These are phyloP conservation scores for Montipora sp. DNA, from an alignment of 64 coral and sea anemone species.

Conservation along the genomic window DNA sequence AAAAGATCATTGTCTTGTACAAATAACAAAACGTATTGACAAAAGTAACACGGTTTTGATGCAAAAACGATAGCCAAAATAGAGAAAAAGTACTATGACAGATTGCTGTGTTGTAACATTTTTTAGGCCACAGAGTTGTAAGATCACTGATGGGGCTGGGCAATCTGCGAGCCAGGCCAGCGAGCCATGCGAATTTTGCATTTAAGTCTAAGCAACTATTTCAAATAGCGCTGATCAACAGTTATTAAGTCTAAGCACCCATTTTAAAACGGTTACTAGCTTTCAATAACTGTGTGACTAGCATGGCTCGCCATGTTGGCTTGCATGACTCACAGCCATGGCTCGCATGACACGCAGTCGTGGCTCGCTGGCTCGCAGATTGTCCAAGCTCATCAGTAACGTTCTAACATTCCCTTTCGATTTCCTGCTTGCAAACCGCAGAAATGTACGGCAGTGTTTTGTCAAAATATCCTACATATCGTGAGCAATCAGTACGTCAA, in stretches of 20 bases:
- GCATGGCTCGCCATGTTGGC: too few relatives aligned
- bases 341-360: too few relatives aligned
- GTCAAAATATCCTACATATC: not conserved
- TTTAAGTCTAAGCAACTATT: too few relatives aligned
- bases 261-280: too few relatives aligned
- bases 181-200: too few relatives aligned
- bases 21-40: slow-evolving; percentile 22
- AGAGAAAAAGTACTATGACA: not conserved
- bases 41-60: not conserved
- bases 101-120: not conserved
- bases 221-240: too few relatives aligned
- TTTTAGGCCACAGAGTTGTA: too few relatives aligned
- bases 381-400: not conserved
- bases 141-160: too few relatives aligned
- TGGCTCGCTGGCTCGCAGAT: not conserved
- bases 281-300: too few relatives aligned
- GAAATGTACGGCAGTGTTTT: not conserved
- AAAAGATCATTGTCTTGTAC: not conserved
- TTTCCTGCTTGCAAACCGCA: slow-evolving; percentile 29
- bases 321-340: too few relatives aligned
- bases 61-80: not conserved
- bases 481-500: not conserved
- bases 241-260: too few relatives aligned
- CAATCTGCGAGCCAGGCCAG: too few relatives aligned
- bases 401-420: slow-evolving; percentile 11